Base-by-base conservation (phyloP, 2,888 invertebrate species). In the Lasioglossum lativentre region DNA sequence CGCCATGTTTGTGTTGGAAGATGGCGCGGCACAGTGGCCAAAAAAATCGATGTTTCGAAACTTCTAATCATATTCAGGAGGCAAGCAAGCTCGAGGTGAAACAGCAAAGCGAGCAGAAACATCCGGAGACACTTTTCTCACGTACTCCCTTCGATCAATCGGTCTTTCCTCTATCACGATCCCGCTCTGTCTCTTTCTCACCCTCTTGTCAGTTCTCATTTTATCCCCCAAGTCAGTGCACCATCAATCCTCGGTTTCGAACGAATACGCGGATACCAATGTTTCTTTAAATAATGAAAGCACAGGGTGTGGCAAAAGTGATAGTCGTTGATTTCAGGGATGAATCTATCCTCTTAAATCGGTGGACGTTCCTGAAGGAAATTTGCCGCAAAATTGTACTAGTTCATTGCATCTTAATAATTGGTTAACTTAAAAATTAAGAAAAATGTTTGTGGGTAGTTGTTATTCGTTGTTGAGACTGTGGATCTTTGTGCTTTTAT, bases 121-220 rank as follows among this genome's bases (percentile, higher is more conserved):
- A 47, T 76, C 52, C 72, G 38, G 10, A 14, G 72, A 52, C 47
- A 45, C 73, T 27, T 45, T 16, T 52, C 78, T 71, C 45, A 40
- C 34, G n/a, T 34, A 8, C 45, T 45, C 19, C 30, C 27, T 10
- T 52, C n/a, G 4, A 38, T 23, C 56, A 75, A 23, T 27, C 10
- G 66, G 56, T 42, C 27, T 56, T 19, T 40, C 16, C 27, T 68
- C 27, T 27, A 10, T 75, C 70, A 74, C 19, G 23, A 42, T 75
- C 68, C 73, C 30, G 8, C 47, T 70, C 77, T 63, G 27, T n/a
- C 27, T 72, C n/a, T 63, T 68, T 68, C 34, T 27, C 42, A 23
- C 12, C 74, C 73, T 63, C 30, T 56, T 5, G 6, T 56, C 66
- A 16, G 45, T 23, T 30, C 30, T 74, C 74, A 8, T 68, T 27